These are phyloP conservation scores for Mastomys natalensis DNA, from an alignment of 2,113 vertebrate genomes.

Conservation along the genomic window DNA sequence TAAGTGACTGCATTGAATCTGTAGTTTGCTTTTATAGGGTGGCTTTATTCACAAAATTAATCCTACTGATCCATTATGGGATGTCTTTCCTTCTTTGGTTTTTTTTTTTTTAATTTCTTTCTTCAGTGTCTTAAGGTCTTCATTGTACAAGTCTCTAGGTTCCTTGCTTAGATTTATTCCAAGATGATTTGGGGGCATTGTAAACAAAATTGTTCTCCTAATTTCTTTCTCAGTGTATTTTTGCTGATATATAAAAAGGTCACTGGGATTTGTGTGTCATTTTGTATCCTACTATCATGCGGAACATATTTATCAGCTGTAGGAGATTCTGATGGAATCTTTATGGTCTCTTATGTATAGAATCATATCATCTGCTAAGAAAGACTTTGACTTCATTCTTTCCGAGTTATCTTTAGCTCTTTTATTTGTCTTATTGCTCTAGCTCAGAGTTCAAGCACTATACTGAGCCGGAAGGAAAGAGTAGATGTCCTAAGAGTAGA, in stretches of 20 bases:
- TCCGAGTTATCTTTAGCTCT: neutral
- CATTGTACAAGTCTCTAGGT: neutral
- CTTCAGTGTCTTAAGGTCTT: neutral
- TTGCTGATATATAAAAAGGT: neutral
- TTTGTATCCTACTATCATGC: neutral
- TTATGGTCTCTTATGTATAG: neutral
- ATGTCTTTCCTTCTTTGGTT: neutral
- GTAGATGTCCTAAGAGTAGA: neutral
- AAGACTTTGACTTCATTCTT: neutral
- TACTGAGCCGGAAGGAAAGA: no score
- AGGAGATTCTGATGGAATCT: neutral
- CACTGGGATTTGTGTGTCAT: neutral
- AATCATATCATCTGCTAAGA: neutral
- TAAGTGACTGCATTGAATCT: neutral
- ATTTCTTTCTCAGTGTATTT: neutral
- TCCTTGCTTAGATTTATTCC: neutral
- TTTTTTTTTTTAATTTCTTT: neutral
- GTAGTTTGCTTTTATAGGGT: neutral
- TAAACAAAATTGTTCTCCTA: neutral
- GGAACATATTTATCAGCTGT: neutral
- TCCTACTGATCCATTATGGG: neutral
- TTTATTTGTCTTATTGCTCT: neutral
- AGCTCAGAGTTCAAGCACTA: neutral
- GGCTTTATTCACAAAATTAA: neutral
- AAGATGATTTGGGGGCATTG: neutral